Conservation (phyloP, 2,888 invertebrate species). For the Lamproptera curius region DNA sequence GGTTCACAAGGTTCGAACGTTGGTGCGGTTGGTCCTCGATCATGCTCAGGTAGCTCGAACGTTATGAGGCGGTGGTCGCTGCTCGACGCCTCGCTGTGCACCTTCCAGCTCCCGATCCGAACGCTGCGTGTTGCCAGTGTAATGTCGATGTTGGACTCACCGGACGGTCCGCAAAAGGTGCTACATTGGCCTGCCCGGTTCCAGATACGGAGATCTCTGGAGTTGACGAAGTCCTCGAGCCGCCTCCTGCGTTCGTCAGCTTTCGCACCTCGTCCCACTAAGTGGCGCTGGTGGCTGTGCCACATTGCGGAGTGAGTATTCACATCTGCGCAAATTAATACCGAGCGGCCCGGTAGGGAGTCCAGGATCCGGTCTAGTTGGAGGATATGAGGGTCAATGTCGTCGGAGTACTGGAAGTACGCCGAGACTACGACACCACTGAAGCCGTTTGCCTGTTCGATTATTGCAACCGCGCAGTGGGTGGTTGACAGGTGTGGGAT, state of each 20-base stretch:
- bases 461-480: background rate
- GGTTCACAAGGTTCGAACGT: background rate
- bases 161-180: conserved; percentile 17
- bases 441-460: background rate
- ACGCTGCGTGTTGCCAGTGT: background rate
- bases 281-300: background rate
- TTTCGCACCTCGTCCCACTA: background rate
- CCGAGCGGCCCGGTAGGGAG: background rate
- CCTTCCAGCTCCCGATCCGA: conserved; percentile 5
- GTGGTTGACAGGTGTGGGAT: background rate
- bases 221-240: background rate
- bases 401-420: background rate
- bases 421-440: background rate
- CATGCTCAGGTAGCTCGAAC: background rate
- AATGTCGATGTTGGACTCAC: conserved; percentile 22
- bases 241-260: background rate
- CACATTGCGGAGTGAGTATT: background rate
- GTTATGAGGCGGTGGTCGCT: background rate
- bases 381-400: background rate
- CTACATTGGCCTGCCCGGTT: conserved; percentile 3
- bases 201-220: background rate
- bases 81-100: conserved; percentile 15
- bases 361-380: background rate
- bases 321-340: background rate
- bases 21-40: background rate